Conservation (phyloP, 2,888 invertebrate genomes). For the Lithophane semibrunnea region DNA sequence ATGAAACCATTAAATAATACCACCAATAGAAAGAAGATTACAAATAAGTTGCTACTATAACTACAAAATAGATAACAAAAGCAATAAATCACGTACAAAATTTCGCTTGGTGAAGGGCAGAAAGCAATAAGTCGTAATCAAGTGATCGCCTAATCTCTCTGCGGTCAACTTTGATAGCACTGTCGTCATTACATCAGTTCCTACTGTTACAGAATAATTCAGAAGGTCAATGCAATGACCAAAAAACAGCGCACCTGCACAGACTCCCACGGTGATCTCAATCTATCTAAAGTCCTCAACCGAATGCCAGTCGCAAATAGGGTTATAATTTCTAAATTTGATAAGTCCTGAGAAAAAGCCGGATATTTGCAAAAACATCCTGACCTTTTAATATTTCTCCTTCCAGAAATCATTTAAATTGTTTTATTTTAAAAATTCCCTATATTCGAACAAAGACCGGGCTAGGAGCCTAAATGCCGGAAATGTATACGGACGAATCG, state of each 20-base stretch:
- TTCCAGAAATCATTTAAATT: no score
- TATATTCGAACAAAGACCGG: no score
- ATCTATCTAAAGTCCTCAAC: background rate
- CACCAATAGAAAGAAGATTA: slow-evolving; percentile 23
- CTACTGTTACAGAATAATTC: background rate
- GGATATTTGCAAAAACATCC: no score
- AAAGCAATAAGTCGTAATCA: slow-evolving; percentile 71
- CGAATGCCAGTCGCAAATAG: no score
- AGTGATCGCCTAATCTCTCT: slow-evolving; percentile 67
- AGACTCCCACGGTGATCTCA: background rate
- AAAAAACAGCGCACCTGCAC: no score
- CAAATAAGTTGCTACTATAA: slow-evolving; percentile 18
- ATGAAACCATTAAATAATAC: slow-evolving; percentile 7
- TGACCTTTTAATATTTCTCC: no score
- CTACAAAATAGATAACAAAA: slow-evolving; percentile 23
- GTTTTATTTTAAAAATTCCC: no score
- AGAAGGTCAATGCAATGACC: background rate
- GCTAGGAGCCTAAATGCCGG: background rate
- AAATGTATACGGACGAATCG: background rate
- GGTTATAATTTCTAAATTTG: no score
- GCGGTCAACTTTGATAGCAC: slow-evolving; percentile 65
- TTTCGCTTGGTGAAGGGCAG: slow-evolving; percentile 64
- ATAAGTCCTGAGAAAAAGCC: no score
- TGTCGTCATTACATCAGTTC: slow-evolving; percentile 57
- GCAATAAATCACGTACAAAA: slow-evolving; percentile 59